Base-by-base conservation (phyloP, 1,140 invertebrate genomes). In the Magallana ariakensis region DNA sequence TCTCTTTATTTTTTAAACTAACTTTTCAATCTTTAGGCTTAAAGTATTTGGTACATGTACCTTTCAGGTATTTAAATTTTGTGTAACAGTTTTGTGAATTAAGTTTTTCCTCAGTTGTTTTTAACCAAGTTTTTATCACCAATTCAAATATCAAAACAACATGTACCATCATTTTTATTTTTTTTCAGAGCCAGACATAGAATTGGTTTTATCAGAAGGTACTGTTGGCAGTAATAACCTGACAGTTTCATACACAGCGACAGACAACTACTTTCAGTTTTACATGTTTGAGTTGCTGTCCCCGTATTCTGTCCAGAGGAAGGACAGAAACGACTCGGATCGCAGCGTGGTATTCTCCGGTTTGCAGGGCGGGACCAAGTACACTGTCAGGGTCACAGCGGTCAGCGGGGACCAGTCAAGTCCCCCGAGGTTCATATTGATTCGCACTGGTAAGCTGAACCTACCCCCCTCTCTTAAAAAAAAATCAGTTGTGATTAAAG, bases 101-200 rank as follows among this genome's bases (percentile, higher is more conserved):
- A 46, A 46, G 33, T 46, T 46, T 46, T 46, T 46, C 33, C 5
- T 46, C 33, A 4, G 0, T 0, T 46, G 33, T 0, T 46, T 46
- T 46, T 46, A 46, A 46, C 33, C 1, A 46, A 46, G 33, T 46
- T 46, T 46, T 46, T 46, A 46, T 46, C 5, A 46, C 5, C 33
- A 46, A 4, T 46, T 46, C 33, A 46, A 46, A 46, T 46, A 46
- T 46, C 5, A 46, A 33, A 46, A 46, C 33, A 4, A 46, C 33
- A 46, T 46, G 33, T 46, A 46, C 2, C 2, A 46, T 3, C 5
- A 46, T 46, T 46, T 46, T 46, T n/a, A n/a, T 58, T 8, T 46
- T 85, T 13, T 90, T 90, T 83, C 91, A 93, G 92, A 89, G 84
- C 92, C 92, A 60, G 84, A 89, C 89, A 83, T 85, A 87, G 6